Evolutionary conservation across 1,140 invertebrate genomes (phyloP), one percentile per base, ranked within the genome.

Genomic region (Sogatella furcifera): DNA sequence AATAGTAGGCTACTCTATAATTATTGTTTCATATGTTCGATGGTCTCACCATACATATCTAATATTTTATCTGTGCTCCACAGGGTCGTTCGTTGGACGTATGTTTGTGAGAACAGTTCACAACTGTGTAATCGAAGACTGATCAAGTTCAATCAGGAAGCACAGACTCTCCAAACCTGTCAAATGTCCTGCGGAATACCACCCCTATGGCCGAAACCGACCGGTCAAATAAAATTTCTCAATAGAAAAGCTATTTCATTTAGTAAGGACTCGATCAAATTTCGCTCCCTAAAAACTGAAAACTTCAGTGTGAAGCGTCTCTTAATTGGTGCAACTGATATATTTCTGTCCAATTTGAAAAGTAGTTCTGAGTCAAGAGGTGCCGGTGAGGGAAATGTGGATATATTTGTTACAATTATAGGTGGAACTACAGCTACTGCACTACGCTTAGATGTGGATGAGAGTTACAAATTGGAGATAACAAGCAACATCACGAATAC

Each of bases 401-500:
- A 31, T 13, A 34, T 55, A 38, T 38, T 34, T 24, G 38, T 55
- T 31, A 31, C 31, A 31, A 19, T 55, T 3, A 31, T 15, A 3
- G 54, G 54, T 17, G n/a, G 13, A 1, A 34, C 13, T 34, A 34
- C 4, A 21, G 22, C 15, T 28, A 31, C 31, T 21, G 19, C 3
- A 8, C 52, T 28, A 24, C 17, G 28, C n/a, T 24, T 59, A 2
- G 43, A 49, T 5, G 52, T 31, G 9, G 57, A 59, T 17, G 57
- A 59, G n/a, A 59, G 57, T 49, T 59, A 59, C 15, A 59, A 52
- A 46, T 34, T 59, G 14, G 31, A 52, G 9, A 49, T 59, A n/a
- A 24, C 42, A 17, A 22, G n/a, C 13, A 49, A 49, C 13, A 49
- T 15, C 2, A 44, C 28, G 9, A 15, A 13, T 28, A 57, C 86